Percentiles rank a stretch among this genome's conserved stretches.
phyloP scores from a whole-genome alignment of 2,113 vertebrate species.

The Cichladusa arquata region DNA sequence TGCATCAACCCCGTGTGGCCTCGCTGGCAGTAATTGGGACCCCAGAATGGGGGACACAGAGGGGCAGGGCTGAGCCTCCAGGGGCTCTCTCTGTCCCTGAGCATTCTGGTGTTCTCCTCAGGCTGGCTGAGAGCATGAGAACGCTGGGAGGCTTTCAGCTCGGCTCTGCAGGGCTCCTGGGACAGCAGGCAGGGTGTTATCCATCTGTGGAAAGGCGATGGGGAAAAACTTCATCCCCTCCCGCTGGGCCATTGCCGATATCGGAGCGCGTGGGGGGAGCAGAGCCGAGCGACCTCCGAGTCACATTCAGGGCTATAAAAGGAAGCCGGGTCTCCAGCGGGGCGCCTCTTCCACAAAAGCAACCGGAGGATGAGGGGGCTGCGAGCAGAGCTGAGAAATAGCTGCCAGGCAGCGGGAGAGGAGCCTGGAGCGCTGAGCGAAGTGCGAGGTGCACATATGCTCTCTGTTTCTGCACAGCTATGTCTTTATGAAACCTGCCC shows the following conservation, averaged over 20 bases:
- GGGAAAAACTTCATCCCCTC: neutral
- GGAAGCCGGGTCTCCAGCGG: slow-evolving; percentile 54
- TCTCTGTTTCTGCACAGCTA: slow-evolving; percentile 49
- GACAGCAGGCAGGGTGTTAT: neutral
- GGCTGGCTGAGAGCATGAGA: neutral
- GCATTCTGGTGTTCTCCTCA: neutral
- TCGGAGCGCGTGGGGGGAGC: neutral
- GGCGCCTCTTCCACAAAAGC: slow-evolving; percentile 58
- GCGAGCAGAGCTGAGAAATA: slow-evolving; percentile 42
- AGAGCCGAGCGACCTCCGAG: slow-evolving; percentile 23
- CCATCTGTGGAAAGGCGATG: neutral
- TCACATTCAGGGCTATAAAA: slow-evolving; percentile 59
- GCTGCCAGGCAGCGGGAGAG: slow-evolving; percentile 58
- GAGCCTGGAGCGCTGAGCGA: slow-evolving; percentile 32
- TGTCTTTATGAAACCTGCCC: neutral
- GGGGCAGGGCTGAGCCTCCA: neutral
- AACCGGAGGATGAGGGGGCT: slow-evolving; percentile 62
- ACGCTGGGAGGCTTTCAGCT: neutral
- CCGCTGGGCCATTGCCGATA: neutral
- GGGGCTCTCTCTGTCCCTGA: neutral
- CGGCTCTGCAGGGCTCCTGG: neutral
- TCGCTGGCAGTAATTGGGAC: neutral
- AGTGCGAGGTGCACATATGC: slow-evolving; percentile 53
- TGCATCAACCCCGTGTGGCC: fast-evolving
- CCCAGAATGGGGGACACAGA: neutral